phyloP scores from a whole-genome alignment of 2,888 invertebrate genomes.

The Aplocera efformata region DNA sequence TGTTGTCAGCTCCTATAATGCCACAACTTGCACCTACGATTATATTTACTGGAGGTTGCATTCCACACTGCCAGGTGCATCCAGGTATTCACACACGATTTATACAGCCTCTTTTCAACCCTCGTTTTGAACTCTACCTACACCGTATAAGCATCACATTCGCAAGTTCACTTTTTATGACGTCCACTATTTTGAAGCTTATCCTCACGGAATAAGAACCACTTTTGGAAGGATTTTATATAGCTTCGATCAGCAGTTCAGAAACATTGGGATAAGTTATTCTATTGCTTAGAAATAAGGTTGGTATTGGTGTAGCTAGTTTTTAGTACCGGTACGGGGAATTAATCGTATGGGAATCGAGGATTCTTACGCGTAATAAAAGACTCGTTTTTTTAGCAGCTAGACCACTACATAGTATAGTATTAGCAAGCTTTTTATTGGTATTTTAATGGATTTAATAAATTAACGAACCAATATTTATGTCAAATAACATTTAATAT shows the following conservation, averaged over 20 bases:
- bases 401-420: slow-evolving; percentile 7
- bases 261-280: neutral
- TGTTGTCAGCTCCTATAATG: too few relatives aligned
- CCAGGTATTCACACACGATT: slow-evolving; percentile 45
- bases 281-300: slow-evolving; percentile 3
- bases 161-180: too few relatives aligned
- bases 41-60: slow-evolving; percentile 39
- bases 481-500: too few relatives aligned
- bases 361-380: slow-evolving; percentile 15
- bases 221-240: neutral
- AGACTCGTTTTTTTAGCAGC: slow-evolving; percentile 8
- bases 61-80: slow-evolving; percentile 63
- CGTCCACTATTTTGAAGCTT: too few relatives aligned
- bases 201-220: too few relatives aligned
- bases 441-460: too few relatives aligned
- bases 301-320: slow-evolving; percentile 1
- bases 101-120: slow-evolving; percentile 25
- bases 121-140: neutral
- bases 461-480: too few relatives aligned
- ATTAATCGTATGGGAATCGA: slow-evolving; percentile 16
- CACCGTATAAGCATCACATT: too few relatives aligned
- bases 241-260: too few relatives aligned
- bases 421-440: too few relatives aligned
- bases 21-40: slow-evolving; percentile 27
- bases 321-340: neutral